These are phyloP conservation scores for Phylloscopus collybita DNA, from an alignment of 2,797 vertebrate species.

Conservation along the genomic window DNA sequence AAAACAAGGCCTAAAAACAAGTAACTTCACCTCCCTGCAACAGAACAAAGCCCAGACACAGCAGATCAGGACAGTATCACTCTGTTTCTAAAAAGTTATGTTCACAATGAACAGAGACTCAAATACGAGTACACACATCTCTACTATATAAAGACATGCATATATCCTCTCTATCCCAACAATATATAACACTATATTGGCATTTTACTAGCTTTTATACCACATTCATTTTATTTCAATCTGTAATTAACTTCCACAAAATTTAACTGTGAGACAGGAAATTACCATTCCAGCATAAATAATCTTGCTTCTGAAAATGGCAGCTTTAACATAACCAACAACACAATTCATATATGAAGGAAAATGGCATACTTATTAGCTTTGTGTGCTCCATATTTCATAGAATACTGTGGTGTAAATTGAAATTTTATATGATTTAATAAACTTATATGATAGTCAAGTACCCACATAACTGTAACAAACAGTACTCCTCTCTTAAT, in stretches of 20 bases:
- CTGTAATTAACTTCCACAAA: slow-evolving; percentile 79
- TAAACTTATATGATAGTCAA: slow-evolving; percentile 79
- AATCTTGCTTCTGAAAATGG: slow-evolving; percentile 71
- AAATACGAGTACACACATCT: not conserved
- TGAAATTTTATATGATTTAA: slow-evolving; percentile 82
- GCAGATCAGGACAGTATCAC: not conserved
- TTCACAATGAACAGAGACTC: not conserved
- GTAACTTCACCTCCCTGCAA: not conserved
- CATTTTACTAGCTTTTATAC: slow-evolving; percentile 62
- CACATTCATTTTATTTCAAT: slow-evolving; percentile 74
- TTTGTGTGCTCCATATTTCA: slow-evolving; percentile 76
- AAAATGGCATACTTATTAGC: slow-evolving; percentile 75
- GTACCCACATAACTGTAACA: slow-evolving; percentile 73
- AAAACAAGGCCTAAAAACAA: not conserved
- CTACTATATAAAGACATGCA: not conserved
- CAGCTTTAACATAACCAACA: slow-evolving; percentile 75
- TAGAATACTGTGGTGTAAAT: slow-evolving; percentile 75
- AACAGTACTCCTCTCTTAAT: slow-evolving; percentile 66
- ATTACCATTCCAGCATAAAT: slow-evolving; percentile 75
- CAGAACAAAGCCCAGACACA: not conserved
- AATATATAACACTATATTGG: slow-evolving; percentile 34
- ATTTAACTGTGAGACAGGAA: slow-evolving; percentile 77
- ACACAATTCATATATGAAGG: slow-evolving; percentile 69
- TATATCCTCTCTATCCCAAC: not conserved
- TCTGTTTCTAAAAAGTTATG: not conserved